These are phyloP conservation scores for Glaucomys volans DNA, from an alignment of 2,113 vertebrate genomes.

Conservation along the genomic window DNA sequence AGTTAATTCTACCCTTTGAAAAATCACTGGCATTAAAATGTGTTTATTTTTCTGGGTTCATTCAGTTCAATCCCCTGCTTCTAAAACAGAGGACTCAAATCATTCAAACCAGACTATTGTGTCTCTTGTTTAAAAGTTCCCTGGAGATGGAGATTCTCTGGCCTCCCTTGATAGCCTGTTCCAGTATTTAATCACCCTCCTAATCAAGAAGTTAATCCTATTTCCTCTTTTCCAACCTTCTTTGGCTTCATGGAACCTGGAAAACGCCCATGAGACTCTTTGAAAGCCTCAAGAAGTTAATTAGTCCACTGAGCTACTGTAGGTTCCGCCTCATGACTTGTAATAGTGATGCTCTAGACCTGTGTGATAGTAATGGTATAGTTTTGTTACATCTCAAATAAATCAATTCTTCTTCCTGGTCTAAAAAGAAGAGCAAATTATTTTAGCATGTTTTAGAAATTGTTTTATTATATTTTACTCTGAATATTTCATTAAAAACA, in stretches of 20 bases:
- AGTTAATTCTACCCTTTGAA: background rate
- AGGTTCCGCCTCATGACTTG: background rate
- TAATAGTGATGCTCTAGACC: background rate
- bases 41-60: background rate
- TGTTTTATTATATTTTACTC: background rate
- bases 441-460: background rate
- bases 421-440: background rate
- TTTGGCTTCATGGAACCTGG: conserved; percentile 30
- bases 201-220: conserved; percentile 71
- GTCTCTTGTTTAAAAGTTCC: conserved; percentile 55
- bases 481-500: background rate
- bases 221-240: conserved; percentile 59
- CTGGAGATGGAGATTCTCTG: conserved; percentile 10
- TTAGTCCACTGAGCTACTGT: conserved; percentile 10
- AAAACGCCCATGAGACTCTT: conserved; percentile 32
- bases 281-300: conserved; percentile 32
- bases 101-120: background rate
- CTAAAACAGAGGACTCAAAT: conserved; percentile 27
- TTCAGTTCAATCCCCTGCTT: background rate
- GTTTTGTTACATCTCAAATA: background rate
- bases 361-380: fast-evolving
- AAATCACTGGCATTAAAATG: background rate
- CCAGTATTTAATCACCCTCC: conserved; percentile 58
- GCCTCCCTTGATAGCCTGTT: conserved; percentile 41
- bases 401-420: background rate